Evolutionary conservation across 2,888 invertebrate species (phyloP).

Genomic region (Metalampra italica): DNA sequence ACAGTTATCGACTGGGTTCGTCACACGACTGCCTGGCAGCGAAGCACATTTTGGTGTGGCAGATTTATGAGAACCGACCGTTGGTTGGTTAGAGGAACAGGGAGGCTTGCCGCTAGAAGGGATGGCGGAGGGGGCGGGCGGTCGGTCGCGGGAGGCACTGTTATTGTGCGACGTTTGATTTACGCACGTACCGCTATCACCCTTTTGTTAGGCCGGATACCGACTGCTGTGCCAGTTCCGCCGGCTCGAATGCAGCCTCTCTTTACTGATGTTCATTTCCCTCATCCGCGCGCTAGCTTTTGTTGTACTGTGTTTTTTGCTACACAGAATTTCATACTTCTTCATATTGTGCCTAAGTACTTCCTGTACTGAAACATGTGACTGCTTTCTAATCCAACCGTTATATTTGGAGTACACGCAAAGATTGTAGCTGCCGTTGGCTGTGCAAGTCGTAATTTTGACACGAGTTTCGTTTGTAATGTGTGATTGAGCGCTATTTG

Average conservation of each 20-base stretch:
- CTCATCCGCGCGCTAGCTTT: background rate
- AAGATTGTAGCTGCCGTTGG: no score
- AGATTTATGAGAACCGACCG: constrained; percentile 70
- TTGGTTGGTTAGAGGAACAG: constrained; percentile 52
- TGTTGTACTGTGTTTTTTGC: background rate
- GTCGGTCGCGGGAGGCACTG: constrained; percentile 58
- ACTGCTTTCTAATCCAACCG: no score
- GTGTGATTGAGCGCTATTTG: background rate
- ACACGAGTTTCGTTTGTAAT: no score
- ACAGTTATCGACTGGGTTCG: constrained; percentile 54
- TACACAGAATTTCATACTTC: background rate
- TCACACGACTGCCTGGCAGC: constrained; percentile 48
- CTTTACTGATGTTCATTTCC: constrained; percentile 34
- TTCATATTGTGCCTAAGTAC: no score
- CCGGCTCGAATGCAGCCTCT: constrained; percentile 51
- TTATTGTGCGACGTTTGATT: constrained; percentile 78
- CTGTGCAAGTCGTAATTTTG: no score
- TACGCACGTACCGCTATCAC: constrained; percentile 76
- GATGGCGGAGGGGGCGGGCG: constrained; percentile 48
- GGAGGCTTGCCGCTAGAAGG: constrained; percentile 51
- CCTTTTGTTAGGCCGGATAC: constrained; percentile 74
- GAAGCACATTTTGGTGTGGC: constrained; percentile 67
- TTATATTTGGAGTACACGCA: no score
- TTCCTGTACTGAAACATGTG: no score
- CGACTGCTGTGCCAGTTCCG: constrained; percentile 70